Evolutionary conservation across 1,140 invertebrate genomes (phyloP).

Genomic region (Drosophila rhopaloa): DNA sequence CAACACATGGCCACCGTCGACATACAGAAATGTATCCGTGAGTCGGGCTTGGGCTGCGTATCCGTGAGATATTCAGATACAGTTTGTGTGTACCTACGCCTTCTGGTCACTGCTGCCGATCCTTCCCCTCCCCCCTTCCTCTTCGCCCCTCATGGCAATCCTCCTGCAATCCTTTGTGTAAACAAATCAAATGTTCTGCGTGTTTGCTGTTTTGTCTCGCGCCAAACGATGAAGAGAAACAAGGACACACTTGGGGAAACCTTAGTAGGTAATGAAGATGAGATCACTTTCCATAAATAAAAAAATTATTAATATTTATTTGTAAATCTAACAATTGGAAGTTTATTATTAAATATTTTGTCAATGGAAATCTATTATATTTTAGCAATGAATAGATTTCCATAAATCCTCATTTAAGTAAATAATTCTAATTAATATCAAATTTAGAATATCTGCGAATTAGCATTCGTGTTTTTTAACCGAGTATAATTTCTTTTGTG

Average conservation of each 20-base stretch:
- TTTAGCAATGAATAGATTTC: too few species aligned
- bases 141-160: slow-evolving; percentile 4
- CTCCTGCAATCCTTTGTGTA: slow-evolving; percentile 57
- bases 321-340: too few species aligned
- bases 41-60: slow-evolving; percentile 46
- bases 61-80: slow-evolving; percentile 58
- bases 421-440: too few species aligned
- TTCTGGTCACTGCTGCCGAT: slow-evolving; percentile 72
- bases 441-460: too few species aligned
- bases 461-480: too few species aligned
- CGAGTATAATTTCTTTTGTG: too few species aligned
- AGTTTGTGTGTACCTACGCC: slow-evolving; percentile 64
- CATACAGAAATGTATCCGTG: slow-evolving; percentile 20
- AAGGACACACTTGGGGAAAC: slow-evolving; percentile 10
- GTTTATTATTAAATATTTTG: too few species aligned
- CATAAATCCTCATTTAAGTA: too few species aligned
- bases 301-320: too few species aligned
- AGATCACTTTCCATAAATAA: too few species aligned
- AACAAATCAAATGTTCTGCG: slow-evolving; percentile 74
- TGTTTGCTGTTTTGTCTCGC: slow-evolving; percentile 64
- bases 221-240: slow-evolving; percentile 38
- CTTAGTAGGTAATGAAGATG: not conserved
- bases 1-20: slow-evolving; percentile 63
- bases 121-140: not conserved
- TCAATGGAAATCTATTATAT: too few species aligned